Conservation (phyloP, 2,888 invertebrate genomes). For the Cybosia mesomella region DNA sequence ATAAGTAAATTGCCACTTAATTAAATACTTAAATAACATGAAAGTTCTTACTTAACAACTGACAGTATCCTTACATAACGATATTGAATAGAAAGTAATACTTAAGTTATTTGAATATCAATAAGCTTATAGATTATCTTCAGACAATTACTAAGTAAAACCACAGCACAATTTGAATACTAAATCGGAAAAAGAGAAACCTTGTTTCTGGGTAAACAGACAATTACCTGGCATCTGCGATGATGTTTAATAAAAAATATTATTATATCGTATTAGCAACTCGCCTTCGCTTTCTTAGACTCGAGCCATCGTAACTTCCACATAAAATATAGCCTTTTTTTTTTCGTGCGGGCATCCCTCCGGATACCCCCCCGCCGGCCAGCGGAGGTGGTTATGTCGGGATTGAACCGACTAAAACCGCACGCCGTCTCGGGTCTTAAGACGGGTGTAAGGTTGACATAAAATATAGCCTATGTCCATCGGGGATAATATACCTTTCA, state of each 20-base stretch:
- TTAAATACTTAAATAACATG: conserved; percentile 15
- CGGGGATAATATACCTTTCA: too few species aligned
- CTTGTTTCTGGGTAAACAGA: background rate
- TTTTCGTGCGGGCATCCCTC: too few species aligned
- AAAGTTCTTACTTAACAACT: conserved; percentile 7
- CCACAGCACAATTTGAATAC: conserved; percentile 29
- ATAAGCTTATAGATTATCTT: conserved; percentile 42
- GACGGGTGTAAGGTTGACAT: too few species aligned
- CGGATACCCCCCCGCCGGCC: too few species aligned
- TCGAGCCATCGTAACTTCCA: too few species aligned
- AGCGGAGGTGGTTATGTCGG: too few species aligned
- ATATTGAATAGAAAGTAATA: conserved; percentile 48
- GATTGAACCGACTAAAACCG: too few species aligned
- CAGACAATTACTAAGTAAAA: conserved; percentile 46
- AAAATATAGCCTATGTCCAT: too few species aligned
- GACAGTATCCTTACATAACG: conserved; percentile 23
- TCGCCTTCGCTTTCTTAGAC: too few species aligned
- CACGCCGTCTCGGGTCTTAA: too few species aligned
- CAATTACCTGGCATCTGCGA: background rate
- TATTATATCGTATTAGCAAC: background rate
- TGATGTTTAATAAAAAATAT: background rate
- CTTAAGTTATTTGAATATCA: conserved; percentile 28
- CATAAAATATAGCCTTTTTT: too few species aligned
- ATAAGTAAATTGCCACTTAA: conserved; percentile 6
- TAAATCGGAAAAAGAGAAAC: conserved; percentile 19